Base-by-base conservation (phyloP, 2,113 vertebrate genomes). In the Vulpes lagopus region DNA sequence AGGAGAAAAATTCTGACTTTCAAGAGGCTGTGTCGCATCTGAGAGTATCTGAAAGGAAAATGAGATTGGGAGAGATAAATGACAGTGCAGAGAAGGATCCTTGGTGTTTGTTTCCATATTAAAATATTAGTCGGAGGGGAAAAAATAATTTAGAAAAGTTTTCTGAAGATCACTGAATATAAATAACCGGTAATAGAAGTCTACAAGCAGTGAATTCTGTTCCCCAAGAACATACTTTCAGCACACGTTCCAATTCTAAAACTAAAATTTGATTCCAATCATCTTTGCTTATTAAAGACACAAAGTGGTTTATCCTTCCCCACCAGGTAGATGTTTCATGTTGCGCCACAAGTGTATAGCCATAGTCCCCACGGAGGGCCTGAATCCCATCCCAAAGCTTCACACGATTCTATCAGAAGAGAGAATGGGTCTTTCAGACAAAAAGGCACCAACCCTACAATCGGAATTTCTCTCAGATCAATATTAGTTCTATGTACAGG, bases 1-100 rank as follows among this genome's bases (percentile, higher is more conserved):
- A 27, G 99, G 96, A 85, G 99, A 99, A 97, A 99, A 99, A 55
- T 98, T 98, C 96, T 99, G 99, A 73, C 99, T 98, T 69, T 99
- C 99, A 69, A 99, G 98, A 23, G 99, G 99, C 94, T 99, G 99
- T 83, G 99, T 99, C 10, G 99, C 99, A 78, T 99, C 99, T 49
- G 99, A 99, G 27, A 99, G 97, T 55, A 99, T 98, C 99, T 99
- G 97, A 62, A 88, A 93, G 94, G 59, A 97, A 97, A 98, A 53
- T 87, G 55, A 87, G 35, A 80, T 60, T 65, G 22, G 43, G 43
- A 96, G 15, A 88, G 97, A 69, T 95, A 89, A 98, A 23, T 92
- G 16, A 53, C 14, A 43, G 1, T 11, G 15, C 32, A 89, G 92
- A 67, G 59, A n/a, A 49, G 5, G 7, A 3, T 22, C 91, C 11